phyloP scores from a whole-genome alignment of 2,888 invertebrate genomes.

The Mechanitis messenoides region DNA sequence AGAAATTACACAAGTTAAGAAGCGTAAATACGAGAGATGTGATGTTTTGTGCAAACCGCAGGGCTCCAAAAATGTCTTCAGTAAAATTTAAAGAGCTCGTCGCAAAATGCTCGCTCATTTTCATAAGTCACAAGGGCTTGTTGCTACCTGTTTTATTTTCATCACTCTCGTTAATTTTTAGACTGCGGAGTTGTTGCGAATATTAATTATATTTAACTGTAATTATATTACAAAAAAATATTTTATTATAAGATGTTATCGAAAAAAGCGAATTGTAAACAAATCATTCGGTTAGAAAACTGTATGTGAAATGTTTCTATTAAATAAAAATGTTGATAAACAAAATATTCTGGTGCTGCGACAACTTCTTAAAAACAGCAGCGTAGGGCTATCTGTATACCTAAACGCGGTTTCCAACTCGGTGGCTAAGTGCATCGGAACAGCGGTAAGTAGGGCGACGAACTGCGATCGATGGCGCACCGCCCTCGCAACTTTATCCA shows the following conservation, averaged over 20 bases:
- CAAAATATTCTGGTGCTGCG: neutral
- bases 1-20: conserved; percentile 44
- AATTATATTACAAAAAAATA: neutral
- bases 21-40: conserved; percentile 46
- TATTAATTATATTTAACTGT: conserved; percentile 16
- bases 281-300: too few species aligned
- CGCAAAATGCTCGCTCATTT: conserved; percentile 53
- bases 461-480: conserved; percentile 72
- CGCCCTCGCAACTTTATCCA: conserved; percentile 73
- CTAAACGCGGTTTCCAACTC: conserved; percentile 52
- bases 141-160: conserved; percentile 38
- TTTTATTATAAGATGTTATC: too few species aligned
- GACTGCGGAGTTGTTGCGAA: conserved; percentile 29
- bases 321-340: neutral
- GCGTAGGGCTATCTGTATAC: conserved; percentile 26
- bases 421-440: conserved; percentile 64
- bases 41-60: conserved; percentile 53
- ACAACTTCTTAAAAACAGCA: conserved; percentile 17
- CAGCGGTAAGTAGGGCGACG: conserved; percentile 73
- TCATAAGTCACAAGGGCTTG: conserved; percentile 39
- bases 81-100: conserved; percentile 50
- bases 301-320: too few species aligned
- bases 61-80: conserved; percentile 58
- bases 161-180: conserved; percentile 45
- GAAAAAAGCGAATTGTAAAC: too few species aligned